Base-by-base conservation (phyloP, 1,140 invertebrate species). In the Drosophila lini region DNA sequence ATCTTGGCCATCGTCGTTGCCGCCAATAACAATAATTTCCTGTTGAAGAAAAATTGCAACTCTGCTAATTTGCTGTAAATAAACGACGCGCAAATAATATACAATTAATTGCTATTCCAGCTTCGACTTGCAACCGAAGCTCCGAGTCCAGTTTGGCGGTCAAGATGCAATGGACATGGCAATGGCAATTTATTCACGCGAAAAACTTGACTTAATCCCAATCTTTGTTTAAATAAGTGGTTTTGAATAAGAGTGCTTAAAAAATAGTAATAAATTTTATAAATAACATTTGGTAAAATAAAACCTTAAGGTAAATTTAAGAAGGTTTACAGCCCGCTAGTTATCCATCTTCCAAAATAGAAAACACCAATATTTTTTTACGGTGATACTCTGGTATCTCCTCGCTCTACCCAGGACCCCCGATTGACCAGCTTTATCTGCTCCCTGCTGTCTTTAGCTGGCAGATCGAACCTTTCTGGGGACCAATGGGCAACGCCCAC, bases 31-130 rank as follows among this genome's bases (percentile, higher is more conserved):
- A 65, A 88, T 88, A 80, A 88, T 88, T 88, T 88, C 64, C 77
- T 84, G 85, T 48, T 88, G 45, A 50, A 81, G 85, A 88, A 89
- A 88, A 88, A 89, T 88, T 89, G 84, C 84, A 84, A 75, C 62
- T 89, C 75, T 80, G 80, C 84, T 88, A 88, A 88, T 88, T 88
- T 88, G 84, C 74, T 58, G 81, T 71, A 88, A 84, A 81, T 88
- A 88, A 88, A 81, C 84, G 84, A 88, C 84, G 80, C 73, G 78
- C 63, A 88, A 88, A 88, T 88, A 88, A 88, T 88, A 89, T 88
- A 89, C 84, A 88, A 88, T 88, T 88, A 88, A 88, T 89, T 81
- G 85, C 62, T 70, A 65, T 76, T 77, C 67, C 74, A 62, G 63
- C 59, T 74, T 56, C 74, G 50, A 78, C 56, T 76, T 75, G 38